These are phyloP conservation scores for Orthonychiurus folsomi DNA, from an alignment of 2,888 invertebrate species.

Conservation along the genomic window DNA sequence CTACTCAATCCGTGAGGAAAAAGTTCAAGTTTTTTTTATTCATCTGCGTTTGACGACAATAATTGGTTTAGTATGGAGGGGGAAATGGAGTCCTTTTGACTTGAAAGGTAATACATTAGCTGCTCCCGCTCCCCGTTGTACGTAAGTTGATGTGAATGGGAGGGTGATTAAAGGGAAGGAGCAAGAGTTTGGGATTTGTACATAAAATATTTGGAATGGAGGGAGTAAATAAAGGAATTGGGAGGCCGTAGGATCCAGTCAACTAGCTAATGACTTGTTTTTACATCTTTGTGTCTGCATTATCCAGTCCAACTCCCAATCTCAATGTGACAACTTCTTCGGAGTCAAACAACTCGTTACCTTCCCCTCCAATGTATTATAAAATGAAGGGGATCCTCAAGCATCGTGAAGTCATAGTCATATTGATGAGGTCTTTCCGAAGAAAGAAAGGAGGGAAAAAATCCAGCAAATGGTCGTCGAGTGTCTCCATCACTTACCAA, in stretches of 20 bases:
- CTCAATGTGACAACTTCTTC: background rate
- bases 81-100: background rate
- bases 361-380: too few relatives aligned
- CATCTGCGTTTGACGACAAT: background rate
- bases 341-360: too few relatives aligned
- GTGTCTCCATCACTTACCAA: too few relatives aligned
- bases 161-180: background rate
- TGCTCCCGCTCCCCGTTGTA: background rate
- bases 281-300: background rate
- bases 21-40: background rate
- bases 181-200: background rate
- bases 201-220: background rate
- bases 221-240: background rate
- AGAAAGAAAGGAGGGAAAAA: too few relatives aligned
- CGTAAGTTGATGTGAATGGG: background rate
- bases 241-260: background rate
- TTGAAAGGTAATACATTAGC: background rate
- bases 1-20: background rate
- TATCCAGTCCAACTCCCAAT: background rate
- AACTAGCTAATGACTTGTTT: background rate
- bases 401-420: too few relatives aligned
- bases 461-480: too few relatives aligned
- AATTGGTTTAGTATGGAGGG: constrained; percentile 1
- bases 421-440: too few relatives aligned
- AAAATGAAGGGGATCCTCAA: too few relatives aligned